phyloP scores from a whole-genome alignment of 37 sponge, comb jelly and placozoan species.

The Beroe forskalii region DNA sequence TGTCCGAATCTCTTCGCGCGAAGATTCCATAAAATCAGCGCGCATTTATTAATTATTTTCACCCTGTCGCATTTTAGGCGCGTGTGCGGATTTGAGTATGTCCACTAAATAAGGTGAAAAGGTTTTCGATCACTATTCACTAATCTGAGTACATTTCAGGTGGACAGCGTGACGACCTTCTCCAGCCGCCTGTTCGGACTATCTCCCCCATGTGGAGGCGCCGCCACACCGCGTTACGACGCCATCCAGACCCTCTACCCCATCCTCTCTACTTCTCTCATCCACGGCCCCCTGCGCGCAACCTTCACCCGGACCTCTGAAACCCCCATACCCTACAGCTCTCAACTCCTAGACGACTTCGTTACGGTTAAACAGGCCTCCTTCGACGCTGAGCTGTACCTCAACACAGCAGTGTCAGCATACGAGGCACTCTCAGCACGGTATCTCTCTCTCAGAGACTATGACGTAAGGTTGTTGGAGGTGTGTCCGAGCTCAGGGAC shows the following conservation, averaged over 20 bases:
- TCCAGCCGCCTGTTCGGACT: slow-evolving; percentile 32
- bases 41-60: no score
- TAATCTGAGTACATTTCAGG: no score
- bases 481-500: slow-evolving; percentile 4
- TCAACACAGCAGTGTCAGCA: neutral
- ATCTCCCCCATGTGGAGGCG: neutral
- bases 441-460: slow-evolving; percentile 32
- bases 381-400: slow-evolving; percentile 56
- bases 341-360: slow-evolving; percentile 18
- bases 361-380: slow-evolving; percentile 46
- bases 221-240: slow-evolving; percentile 12
- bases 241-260: slow-evolving; percentile 49
- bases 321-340: neutral
- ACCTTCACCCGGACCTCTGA: slow-evolving; percentile 27
- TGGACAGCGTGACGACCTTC: slow-evolving; percentile 40
- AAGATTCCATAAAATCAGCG: neutral
- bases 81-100: no score
- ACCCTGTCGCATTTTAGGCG: no score
- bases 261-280: neutral
- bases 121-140: no score
- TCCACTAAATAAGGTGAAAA: no score
- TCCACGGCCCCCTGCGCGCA: slow-evolving; percentile 23
- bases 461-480: slow-evolving; percentile 38
- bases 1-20: neutral
- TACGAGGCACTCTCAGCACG: slow-evolving; percentile 14